Conservation (phyloP, 2,888 invertebrate genomes). For the Apomyelois bistriatella region DNA sequence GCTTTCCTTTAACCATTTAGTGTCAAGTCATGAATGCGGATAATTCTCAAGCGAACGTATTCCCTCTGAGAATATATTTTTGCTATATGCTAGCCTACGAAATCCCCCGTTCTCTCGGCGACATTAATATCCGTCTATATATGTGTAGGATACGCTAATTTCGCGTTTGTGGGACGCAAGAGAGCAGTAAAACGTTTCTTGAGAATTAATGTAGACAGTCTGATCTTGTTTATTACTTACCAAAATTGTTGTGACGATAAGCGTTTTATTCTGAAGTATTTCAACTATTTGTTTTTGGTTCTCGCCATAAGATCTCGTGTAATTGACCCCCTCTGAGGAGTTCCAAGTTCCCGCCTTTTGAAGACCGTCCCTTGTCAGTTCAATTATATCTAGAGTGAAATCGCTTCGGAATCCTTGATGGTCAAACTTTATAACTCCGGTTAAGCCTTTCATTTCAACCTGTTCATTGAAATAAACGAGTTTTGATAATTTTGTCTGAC, state of each 20-base stretch:
- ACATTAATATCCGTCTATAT: conserved; percentile 30
- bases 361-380: conserved; percentile 90
- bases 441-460: conserved; percentile 96
- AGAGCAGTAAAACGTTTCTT: conserved; percentile 45
- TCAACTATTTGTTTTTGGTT: conserved; percentile 93
- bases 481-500: conserved; percentile 14
- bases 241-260: conserved; percentile 94
- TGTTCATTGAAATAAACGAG: conserved; percentile 59
- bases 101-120: conserved; percentile 32
- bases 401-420: conserved; percentile 95
- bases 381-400: conserved; percentile 94
- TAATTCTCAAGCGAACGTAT: conserved; percentile 37
- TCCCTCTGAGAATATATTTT: conserved; percentile 43
- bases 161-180: conserved; percentile 47
- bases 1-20: background rate
- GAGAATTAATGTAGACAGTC: conserved; percentile 39
- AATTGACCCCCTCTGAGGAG: conserved; percentile 92
- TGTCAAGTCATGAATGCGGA: conserved; percentile 38
- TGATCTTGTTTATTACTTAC: conserved; percentile 78
- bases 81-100: conserved; percentile 37
- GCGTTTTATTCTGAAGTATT: conserved; percentile 94
- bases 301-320: conserved; percentile 91
- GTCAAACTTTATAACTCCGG: conserved; percentile 95
- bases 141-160: conserved; percentile 50
- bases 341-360: conserved; percentile 94